Percentiles rank a stretch among this genome's conserved stretches.
Evolutionary conservation across 2,888 invertebrate genomes (phyloP).

Genomic region (Deilephila porcellus): DNA sequence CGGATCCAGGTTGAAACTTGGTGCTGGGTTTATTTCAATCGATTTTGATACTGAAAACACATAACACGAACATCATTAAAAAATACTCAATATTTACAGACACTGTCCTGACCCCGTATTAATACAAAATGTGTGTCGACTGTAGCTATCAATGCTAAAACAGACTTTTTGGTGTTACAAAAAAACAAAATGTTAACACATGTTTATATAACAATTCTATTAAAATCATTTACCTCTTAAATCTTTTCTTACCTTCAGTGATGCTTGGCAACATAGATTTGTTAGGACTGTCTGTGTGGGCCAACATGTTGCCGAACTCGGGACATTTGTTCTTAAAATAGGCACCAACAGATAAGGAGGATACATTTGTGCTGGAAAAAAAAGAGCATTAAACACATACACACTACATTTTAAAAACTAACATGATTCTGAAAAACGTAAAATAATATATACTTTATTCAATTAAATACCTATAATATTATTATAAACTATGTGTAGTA

Average conservation of each 20-base stretch:
- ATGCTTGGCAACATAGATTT: slow-evolving; percentile 65
- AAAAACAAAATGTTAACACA: too few relatives aligned
- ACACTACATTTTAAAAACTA: too few relatives aligned
- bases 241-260: slow-evolving; percentile 61
- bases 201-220: too few relatives aligned
- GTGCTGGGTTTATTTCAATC: slow-evolving; percentile 43
- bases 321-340: slow-evolving; percentile 75
- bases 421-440: too few relatives aligned
- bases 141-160: too few relatives aligned
- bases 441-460: too few relatives aligned
- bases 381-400: background rate
- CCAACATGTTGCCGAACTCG: slow-evolving; percentile 65
- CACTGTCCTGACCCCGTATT: too few relatives aligned
- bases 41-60: slow-evolving; percentile 50
- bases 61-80: background rate
- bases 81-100: background rate
- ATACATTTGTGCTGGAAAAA: slow-evolving; percentile 58
- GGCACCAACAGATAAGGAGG: slow-evolving; percentile 69
- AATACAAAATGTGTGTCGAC: too few relatives aligned
- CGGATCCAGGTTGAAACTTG: slow-evolving; percentile 61
- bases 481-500: too few relatives aligned
- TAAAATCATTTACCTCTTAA: too few relatives aligned
- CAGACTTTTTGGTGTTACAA: too few relatives aligned
- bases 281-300: slow-evolving; percentile 67
- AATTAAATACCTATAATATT: too few relatives aligned